Evolutionary conservation across 2,797 vertebrate genomes (phyloP).

Genomic region (Paedocypris micromegethes): DNA sequence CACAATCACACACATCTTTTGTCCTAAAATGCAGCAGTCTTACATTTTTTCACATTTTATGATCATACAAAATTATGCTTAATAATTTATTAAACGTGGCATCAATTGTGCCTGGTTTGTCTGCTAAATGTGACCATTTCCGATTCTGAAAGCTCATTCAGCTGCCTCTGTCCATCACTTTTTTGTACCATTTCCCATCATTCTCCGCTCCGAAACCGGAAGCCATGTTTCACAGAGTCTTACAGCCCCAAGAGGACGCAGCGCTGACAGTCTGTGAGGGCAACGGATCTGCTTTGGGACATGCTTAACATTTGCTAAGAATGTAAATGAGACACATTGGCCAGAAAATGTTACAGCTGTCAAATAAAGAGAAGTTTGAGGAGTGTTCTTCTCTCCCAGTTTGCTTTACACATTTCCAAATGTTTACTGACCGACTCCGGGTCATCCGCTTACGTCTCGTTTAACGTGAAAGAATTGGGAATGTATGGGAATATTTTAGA

Average conservation of each 20-base stretch:
- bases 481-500: no score
- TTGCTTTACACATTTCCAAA: no score
- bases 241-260: constrained; percentile 7
- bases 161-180: constrained; percentile 6
- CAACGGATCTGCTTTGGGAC: constrained; percentile 10
- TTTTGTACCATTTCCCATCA: constrained; percentile 26
- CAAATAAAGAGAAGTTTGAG: background rate
- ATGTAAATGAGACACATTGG: constrained; percentile 22
- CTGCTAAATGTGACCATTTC: no score
- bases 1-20: no score
- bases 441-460: no score
- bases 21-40: no score
- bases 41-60: no score
- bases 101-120: no score
- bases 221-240: constrained; percentile 27
- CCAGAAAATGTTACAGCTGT: constrained; percentile 17
- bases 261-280: constrained; percentile 2
- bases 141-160: constrained; percentile 10
- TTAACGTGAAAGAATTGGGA: no score
- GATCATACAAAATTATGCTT: no score
- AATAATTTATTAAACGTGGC: no score
- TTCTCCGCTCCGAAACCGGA: constrained; percentile 13
- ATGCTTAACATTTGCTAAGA: constrained; percentile 4
- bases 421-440: no score
- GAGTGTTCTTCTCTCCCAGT: background rate